phyloP scores from a whole-genome alignment of 2,888 invertebrate genomes.

The Nymphalis c-album region DNA sequence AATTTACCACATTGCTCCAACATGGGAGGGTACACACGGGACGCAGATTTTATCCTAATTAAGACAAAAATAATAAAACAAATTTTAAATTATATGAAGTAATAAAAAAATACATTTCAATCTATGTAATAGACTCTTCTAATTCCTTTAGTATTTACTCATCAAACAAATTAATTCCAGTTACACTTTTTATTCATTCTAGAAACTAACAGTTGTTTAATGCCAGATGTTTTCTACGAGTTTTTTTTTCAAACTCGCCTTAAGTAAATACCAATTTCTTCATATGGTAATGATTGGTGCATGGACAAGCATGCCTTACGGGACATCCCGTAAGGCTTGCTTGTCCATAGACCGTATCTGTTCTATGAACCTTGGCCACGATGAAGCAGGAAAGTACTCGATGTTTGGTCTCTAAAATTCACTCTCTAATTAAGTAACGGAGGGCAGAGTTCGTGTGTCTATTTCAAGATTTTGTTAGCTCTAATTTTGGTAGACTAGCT shows the following conservation, averaged over 20 bases:
- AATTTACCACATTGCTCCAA: no score
- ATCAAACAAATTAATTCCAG: neutral
- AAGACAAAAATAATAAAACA: no score
- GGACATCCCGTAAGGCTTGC: conserved; percentile 3
- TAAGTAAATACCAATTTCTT: conserved; percentile 4
- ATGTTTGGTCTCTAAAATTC: conserved; percentile 51
- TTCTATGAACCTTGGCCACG: conserved; percentile 25
- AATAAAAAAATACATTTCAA: no score
- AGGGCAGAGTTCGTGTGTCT: conserved; percentile 17
- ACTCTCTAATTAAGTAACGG: conserved; percentile 62
- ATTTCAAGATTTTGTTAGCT: conserved; percentile 26
- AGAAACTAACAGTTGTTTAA: neutral
- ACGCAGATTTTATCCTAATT: no score
- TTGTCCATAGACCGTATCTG: neutral
- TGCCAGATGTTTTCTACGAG: conserved; percentile 4
- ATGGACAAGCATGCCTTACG: no score
- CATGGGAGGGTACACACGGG: no score
- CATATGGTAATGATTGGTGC: conserved; percentile 14
- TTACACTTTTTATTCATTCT: neutral
- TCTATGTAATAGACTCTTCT: no score
- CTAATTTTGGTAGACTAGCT: conserved; percentile 6
- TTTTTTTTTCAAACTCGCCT: conserved; percentile 5
- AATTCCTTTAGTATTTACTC: no score
- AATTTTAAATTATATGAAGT: no score
- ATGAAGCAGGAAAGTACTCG: conserved; percentile 43